Base-by-base conservation (phyloP, 1,140 invertebrate species). In the Pseudoatta argentina region DNA sequence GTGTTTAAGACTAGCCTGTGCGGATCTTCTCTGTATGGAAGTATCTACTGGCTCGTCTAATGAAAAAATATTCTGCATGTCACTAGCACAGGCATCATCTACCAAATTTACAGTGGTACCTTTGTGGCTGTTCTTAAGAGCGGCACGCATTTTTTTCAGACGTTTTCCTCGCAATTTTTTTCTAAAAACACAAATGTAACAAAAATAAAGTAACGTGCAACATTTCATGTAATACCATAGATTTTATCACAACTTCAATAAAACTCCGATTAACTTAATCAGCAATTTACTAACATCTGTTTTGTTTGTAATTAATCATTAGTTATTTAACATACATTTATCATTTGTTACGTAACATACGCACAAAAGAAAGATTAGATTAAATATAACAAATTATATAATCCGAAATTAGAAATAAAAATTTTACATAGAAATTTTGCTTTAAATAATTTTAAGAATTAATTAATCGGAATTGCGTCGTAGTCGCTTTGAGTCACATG, bases 111-210 rank as follows among this genome's bases (percentile, higher is more conserved):
- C 44, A 21, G 0, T 16, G 14, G 10, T 21, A 64, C 1, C 10
- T 14, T 86, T 16, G 6, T 7, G 2, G 57, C 18, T 8, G 21
- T 3, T 0, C 21, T 30, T 5, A 39, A 3, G 3, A 30, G 2
- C 12, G 8, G 8, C 8, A 8, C 3, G 39, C 8, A 44, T 44
- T 44, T 44, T 44, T 8, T 44, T 44, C 10, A 34, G 6, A 0
- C 2, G 3, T 34, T 34, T 34, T 34, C 30, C 5, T 34, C 2
- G 10, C 8, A 44, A 10, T 44, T 44, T 44, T 8, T 44, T 44
- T 8, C 67, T 88, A 14, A 27, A 71, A 72, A 27, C 7, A 55
- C 55, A 61, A 48, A n/a, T 7, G 7, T 34, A n/a, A 66, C 1
- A 7, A n/a, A n/a, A 57, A 21, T 18, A 14, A 14, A 48, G 0